phyloP scores from a whole-genome alignment of 2,113 vertebrate genomes.

The Arvicanthis niloticus region DNA sequence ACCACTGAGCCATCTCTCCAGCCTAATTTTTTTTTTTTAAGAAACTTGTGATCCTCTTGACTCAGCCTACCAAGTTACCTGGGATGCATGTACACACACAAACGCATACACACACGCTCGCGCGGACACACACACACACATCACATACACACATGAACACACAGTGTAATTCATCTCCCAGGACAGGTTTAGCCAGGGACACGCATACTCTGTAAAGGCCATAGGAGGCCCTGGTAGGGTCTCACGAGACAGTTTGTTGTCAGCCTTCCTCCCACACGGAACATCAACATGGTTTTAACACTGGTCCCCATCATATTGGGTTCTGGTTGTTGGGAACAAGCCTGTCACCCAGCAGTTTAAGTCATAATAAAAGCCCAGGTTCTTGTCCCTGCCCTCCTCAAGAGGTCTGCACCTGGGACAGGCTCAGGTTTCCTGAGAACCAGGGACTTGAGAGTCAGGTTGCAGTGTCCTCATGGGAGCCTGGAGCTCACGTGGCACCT shows the following conservation, averaged over 20 bases:
- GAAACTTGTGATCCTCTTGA: neutral
- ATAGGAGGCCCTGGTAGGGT: neutral
- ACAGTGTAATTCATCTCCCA: too few relatives aligned
- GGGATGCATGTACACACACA: neutral
- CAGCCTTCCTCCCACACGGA: neutral
- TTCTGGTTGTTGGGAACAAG: neutral
- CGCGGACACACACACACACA: neutral
- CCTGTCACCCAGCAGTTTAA: neutral
- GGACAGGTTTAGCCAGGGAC: neutral
- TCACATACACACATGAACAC: neutral
- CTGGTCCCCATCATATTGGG: neutral
- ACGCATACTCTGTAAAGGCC: neutral
- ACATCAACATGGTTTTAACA: too few relatives aligned
- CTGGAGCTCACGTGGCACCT: slow-evolving; percentile 15
- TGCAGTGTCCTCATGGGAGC: neutral
- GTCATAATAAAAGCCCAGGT: neutral
- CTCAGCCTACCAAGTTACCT: neutral
- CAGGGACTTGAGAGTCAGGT: slow-evolving; percentile 9
- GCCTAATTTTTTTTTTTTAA: too few relatives aligned
- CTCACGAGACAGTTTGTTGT: neutral
- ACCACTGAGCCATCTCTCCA: too few relatives aligned
- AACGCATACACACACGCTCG: neutral
- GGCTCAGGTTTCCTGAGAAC: slow-evolving; percentile 65
- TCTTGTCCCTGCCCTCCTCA: neutral
- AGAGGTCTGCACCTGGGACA: slow-evolving; percentile 49